Evolutionary conservation across 2,797 vertebrate genomes (phyloP).

Genomic region (Meda fulgida): DNA sequence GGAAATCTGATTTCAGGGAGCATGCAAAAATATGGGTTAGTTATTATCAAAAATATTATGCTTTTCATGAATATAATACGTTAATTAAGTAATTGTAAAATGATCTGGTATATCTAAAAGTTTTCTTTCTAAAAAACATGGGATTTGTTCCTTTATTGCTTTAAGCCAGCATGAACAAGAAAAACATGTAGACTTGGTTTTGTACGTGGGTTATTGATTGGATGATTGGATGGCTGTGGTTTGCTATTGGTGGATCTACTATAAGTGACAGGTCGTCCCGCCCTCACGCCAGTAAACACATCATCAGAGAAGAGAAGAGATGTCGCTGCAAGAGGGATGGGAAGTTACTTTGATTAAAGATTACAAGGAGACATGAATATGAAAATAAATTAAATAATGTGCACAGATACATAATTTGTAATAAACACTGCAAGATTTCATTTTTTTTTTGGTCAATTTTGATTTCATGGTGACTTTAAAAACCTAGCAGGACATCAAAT

Average conservation of each 20-base stretch:
- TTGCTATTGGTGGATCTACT: background rate
- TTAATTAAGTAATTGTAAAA: too few species aligned
- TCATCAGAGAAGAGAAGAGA: background rate
- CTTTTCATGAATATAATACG: too few species aligned
- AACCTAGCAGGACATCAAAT: background rate
- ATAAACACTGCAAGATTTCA: background rate
- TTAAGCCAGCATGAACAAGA: background rate
- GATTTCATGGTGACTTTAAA: background rate
- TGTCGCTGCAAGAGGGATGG: too few species aligned
- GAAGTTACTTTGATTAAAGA: background rate
- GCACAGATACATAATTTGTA: background rate
- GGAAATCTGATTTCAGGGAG: too few species aligned
- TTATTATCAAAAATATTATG: background rate
- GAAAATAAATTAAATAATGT: background rate
- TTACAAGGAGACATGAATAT: background rate
- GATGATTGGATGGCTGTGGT: background rate
- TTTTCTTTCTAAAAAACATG: background rate
- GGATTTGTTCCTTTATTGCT: conserved; percentile 5
- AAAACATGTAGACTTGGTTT: background rate
- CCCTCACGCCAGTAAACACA: background rate
- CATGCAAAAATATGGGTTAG: background rate
- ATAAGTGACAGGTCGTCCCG: background rate
- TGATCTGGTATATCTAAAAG: too few species aligned
- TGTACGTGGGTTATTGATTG: background rate
- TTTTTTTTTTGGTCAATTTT: background rate